These are phyloP conservation scores for Tachyglossus aculeatus DNA, from an alignment of 2,797 vertebrate genomes.

Conservation along the genomic window DNA sequence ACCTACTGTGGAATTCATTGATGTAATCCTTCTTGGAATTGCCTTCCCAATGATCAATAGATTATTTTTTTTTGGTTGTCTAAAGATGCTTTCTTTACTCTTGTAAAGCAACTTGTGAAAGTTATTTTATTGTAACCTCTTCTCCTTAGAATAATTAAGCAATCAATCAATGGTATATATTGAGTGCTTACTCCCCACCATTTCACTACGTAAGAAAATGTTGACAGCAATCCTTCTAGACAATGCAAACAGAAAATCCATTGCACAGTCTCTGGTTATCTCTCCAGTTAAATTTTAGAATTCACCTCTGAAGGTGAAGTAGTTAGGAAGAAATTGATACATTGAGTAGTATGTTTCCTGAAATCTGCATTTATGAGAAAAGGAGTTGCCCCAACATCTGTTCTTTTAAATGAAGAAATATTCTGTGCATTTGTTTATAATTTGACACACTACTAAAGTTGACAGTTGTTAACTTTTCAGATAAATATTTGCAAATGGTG, in stretches of 20 bases:
- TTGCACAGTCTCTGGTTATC: constrained; percentile 18
- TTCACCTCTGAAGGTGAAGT: constrained; percentile 38
- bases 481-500: constrained; percentile 71
- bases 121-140: no score
- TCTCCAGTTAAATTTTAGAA: no score
- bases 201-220: constrained; percentile 56
- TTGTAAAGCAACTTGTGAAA: no score
- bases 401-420: constrained; percentile 63
- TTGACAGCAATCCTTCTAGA: constrained; percentile 41
- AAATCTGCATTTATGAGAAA: constrained; percentile 22
- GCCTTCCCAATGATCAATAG: no score
- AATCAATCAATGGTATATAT: no score
- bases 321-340: constrained; percentile 20
- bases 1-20: no score
- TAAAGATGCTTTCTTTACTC: no score
- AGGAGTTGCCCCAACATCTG: constrained; percentile 49
- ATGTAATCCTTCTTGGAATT: no score
- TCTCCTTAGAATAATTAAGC: no score
- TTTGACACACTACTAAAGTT: constrained; percentile 65
- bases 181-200: constrained; percentile 59
- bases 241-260: constrained; percentile 47
- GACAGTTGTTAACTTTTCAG: constrained; percentile 59
- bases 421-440: constrained; percentile 62
- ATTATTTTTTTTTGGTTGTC: no score
- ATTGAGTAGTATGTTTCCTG: constrained; percentile 39